A percentile compares a stretch with the other conserved stretches of the same genome.
These are phyloP conservation scores for Channa maculata DNA, from an alignment of 2,113 vertebrate species.

Conservation along the genomic window DNA sequence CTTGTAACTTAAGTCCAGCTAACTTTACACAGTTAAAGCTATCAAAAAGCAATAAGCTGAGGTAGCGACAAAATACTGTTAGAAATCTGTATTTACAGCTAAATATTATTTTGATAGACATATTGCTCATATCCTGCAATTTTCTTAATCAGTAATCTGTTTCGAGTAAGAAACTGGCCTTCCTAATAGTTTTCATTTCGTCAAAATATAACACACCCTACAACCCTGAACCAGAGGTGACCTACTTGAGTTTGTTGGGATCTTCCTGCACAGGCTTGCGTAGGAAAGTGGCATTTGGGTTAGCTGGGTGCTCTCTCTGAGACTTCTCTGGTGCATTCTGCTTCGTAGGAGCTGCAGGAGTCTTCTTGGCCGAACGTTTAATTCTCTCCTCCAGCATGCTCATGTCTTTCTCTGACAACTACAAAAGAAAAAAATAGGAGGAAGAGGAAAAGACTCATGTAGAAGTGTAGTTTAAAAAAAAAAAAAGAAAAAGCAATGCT, in stretches of 20 bases:
- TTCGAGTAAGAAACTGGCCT: background rate
- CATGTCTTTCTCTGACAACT: slow-evolving; percentile 99
- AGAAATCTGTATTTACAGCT: no score
- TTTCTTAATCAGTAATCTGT: background rate
- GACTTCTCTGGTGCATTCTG: slow-evolving; percentile 83
- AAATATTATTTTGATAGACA: no score
- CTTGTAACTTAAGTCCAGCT: no score
- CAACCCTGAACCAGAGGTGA: background rate
- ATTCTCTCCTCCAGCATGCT: slow-evolving; percentile 99
- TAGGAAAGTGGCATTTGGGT: slow-evolving; percentile 85
- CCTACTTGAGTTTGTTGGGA: slow-evolving; percentile 97
- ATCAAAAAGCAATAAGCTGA: no score
- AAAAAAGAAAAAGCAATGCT: background rate
- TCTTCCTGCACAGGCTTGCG: slow-evolving; percentile 92
- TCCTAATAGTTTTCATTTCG: background rate
- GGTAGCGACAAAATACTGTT: no score
- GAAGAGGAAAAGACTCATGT: background rate
- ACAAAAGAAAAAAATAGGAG: background rate
- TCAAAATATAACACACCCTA: no score
- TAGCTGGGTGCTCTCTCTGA: slow-evolving; percentile 84
- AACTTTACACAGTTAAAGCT: no score
- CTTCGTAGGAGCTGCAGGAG: slow-evolving; percentile 84
- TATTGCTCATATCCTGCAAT: background rate
- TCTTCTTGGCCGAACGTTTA: slow-evolving; percentile 95
- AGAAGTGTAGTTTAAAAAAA: background rate